Conservation (phyloP, 2,797 vertebrate genomes). For the Eulemur mongoz region DNA sequence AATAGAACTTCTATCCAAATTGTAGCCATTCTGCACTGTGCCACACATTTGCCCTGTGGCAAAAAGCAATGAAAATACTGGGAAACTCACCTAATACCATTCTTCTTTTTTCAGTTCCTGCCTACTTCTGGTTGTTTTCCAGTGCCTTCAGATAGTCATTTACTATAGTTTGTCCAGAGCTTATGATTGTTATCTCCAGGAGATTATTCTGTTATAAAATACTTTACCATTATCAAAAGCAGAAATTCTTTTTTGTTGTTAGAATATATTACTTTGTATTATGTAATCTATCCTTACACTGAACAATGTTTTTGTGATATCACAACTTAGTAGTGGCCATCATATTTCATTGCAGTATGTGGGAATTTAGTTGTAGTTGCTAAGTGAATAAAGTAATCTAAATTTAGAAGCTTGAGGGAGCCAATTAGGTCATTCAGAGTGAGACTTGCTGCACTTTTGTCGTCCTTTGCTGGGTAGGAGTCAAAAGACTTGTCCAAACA, state of each 20-base stretch:
- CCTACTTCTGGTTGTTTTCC: neutral
- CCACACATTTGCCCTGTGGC: neutral
- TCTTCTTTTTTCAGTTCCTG: neutral
- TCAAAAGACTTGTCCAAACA: conserved; percentile 29
- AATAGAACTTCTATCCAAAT: neutral
- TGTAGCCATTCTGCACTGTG: neutral
- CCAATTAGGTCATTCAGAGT: neutral
- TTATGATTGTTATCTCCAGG: neutral
- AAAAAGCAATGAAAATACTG: neutral
- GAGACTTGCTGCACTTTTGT: neutral
- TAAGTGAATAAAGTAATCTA: neutral
- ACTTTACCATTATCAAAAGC: neutral
- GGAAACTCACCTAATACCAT: neutral
- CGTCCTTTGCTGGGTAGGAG: neutral
- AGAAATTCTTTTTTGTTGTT: neutral
- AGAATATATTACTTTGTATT: neutral
- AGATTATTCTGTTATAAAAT: neutral
- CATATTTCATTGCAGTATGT: neutral
- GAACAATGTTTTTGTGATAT: neutral
- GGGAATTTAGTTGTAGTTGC: neutral
- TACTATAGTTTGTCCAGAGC: neutral
- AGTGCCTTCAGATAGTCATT: neutral
- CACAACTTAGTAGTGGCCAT: neutral
- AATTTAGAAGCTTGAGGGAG: neutral
- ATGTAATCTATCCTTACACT: neutral